Evolutionary conservation across 2,797 vertebrate genomes (phyloP).

Genomic region (Odontamblyopus rebecca): DNA sequence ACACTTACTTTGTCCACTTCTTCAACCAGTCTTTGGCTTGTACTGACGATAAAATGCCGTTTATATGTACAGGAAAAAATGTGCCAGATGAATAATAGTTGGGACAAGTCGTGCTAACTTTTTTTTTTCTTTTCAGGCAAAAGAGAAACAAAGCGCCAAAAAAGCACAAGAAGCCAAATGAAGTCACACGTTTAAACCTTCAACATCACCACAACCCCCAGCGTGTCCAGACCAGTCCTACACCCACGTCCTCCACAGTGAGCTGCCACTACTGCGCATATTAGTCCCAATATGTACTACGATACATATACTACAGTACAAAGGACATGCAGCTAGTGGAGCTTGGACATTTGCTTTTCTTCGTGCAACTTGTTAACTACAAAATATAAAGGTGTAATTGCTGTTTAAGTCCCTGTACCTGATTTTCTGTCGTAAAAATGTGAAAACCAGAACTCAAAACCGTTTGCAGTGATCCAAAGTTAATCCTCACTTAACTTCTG

Average conservation of each 20-base stretch:
- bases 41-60: too few relatives aligned
- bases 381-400: not conserved
- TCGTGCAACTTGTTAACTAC: not conserved
- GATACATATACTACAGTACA: not conserved
- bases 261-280: not conserved
- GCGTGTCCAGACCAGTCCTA: not conserved
- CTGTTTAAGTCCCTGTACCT: too few relatives aligned
- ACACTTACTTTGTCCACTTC: too few relatives aligned
- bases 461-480: too few relatives aligned
- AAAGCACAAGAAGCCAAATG: slow-evolving; percentile 95
- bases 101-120: not conserved
- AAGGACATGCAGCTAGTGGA: not conserved
- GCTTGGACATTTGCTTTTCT: not conserved
- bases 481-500: too few relatives aligned
- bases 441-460: too few relatives aligned
- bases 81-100: not conserved
- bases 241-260: not conserved
- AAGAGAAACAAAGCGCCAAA: slow-evolving; percentile 97
- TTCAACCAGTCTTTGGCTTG: too few relatives aligned
- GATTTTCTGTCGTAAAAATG: too few relatives aligned
- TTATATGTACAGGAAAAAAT: too few relatives aligned
- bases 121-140: slow-evolving; percentile 78
- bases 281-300: not conserved
- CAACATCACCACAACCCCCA: not conserved
- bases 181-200: slow-evolving; percentile 52